Percentiles rank a stretch among this genome's conserved stretches.
phyloP scores from a whole-genome alignment of 2,113 vertebrate species.

The Leucosticte australis region DNA sequence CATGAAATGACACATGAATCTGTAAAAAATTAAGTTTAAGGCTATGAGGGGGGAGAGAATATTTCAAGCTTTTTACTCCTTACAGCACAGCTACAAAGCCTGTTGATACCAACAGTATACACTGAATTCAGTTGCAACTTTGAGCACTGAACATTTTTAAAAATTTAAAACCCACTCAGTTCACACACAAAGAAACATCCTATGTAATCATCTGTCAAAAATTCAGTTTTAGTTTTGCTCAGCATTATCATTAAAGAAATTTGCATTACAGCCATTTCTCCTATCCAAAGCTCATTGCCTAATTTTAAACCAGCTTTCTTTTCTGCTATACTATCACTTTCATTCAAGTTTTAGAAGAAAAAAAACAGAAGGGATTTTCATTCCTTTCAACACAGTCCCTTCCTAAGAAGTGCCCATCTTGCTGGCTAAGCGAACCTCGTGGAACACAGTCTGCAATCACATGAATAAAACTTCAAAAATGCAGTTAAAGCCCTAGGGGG shows the following conservation, averaged over 20 bases:
- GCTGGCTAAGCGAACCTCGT: neutral
- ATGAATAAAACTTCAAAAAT: neutral
- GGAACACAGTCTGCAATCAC: neutral
- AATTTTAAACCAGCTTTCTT: slow-evolving; percentile 54
- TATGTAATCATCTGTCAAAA: slow-evolving; percentile 40
- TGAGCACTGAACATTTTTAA: neutral
- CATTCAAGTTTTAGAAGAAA: slow-evolving; percentile 27
- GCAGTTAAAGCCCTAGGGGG: neutral
- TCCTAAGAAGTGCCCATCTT: neutral
- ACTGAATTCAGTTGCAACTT: neutral
- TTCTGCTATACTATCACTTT: slow-evolving; percentile 44
- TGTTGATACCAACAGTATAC: neutral
- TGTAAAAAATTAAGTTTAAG: neutral
- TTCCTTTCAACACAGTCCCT: neutral
- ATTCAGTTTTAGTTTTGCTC: slow-evolving; percentile 24
- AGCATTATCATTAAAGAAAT: slow-evolving; percentile 52
- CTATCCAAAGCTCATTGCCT: neutral
- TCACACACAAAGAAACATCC: slow-evolving; percentile 25
- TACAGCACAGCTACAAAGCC: neutral
- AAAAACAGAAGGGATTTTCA: neutral
- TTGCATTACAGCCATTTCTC: slow-evolving; percentile 33
- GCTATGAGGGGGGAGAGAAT: neutral
- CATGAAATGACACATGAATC: neutral
- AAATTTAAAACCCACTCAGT: slow-evolving; percentile 21
- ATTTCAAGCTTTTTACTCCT: neutral